These are phyloP conservation scores for Puffinus mauretanicus DNA, from an alignment of 2,113 vertebrate genomes.

Conservation along the genomic window DNA sequence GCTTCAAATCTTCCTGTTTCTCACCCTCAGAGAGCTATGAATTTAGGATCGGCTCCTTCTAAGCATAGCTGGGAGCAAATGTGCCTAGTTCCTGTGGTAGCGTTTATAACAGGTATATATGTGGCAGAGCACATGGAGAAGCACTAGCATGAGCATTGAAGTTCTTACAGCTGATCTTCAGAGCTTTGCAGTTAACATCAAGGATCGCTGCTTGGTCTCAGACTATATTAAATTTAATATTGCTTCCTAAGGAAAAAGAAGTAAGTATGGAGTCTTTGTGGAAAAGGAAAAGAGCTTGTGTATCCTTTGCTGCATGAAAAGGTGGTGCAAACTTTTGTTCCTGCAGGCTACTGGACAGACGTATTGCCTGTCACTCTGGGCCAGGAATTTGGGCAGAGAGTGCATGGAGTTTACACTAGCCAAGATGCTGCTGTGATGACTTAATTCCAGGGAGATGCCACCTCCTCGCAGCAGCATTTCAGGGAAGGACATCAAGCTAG, in stretches of 20 bases:
- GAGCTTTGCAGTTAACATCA: background rate
- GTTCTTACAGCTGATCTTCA: background rate
- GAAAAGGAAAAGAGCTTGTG: background rate
- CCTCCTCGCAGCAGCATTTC: background rate
- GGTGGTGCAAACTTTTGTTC: background rate
- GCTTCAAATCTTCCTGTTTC: background rate
- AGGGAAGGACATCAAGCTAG: background rate
- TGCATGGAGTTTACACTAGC: background rate
- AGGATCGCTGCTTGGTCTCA: background rate
- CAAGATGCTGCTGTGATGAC: background rate
- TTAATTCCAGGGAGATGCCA: background rate
- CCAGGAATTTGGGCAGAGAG: background rate
- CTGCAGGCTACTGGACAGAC: background rate
- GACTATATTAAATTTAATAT: background rate
- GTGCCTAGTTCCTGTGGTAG: background rate
- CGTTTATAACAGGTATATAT: background rate
- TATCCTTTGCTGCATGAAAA: background rate
- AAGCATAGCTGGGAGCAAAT: background rate
- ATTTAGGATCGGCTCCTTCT: background rate
- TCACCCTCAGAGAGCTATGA: background rate
- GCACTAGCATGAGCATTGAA: background rate
- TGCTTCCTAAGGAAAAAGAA: background rate
- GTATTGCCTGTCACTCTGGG: background rate
- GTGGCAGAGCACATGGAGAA: background rate
- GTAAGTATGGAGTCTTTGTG: background rate